A percentile compares a stretch with the other conserved stretches of the same genome.
Conservation (phyloP, 1,140 invertebrate species). For the Parapsyche elsis region DNA sequence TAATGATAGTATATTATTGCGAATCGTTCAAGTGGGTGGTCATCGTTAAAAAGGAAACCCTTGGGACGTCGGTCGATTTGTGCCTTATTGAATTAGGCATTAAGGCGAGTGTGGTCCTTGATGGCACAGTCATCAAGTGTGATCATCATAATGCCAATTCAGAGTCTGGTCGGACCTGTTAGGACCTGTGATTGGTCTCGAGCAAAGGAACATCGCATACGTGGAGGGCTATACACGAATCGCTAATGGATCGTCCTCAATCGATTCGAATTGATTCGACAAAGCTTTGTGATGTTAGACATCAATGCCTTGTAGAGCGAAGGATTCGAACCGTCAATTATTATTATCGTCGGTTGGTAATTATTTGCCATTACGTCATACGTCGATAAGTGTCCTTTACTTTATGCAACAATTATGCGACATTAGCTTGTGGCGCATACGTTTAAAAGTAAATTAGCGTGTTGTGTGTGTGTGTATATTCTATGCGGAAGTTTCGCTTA, state of each 20-base stretch:
- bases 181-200: not conserved
- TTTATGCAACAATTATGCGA: too few relatives aligned
- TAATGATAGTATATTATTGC: too few relatives aligned
- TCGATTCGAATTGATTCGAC: not conserved
- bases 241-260: not conserved
- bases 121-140: slow-evolving; percentile 15
- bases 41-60: slow-evolving; percentile 15
- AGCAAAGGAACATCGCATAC: slow-evolving; percentile 11
- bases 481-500: not conserved
- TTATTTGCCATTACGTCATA: too few relatives aligned
- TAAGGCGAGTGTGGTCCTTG: not conserved
- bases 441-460: not conserved
- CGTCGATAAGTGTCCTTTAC: too few relatives aligned
- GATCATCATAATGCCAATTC: slow-evolving; percentile 12
- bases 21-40: too few relatives aligned
- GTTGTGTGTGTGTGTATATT: not conserved
- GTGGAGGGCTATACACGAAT: not conserved
- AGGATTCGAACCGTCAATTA: too few relatives aligned
- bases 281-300: not conserved
- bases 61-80: not conserved
- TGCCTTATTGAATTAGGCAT: slow-evolving; percentile 25
- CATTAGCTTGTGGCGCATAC: not conserved
- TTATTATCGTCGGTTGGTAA: too few relatives aligned
- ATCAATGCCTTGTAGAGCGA: not conserved
- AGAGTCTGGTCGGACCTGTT: not conserved